phyloP scores from a whole-genome alignment of 2,113 vertebrate species.

The Opisthocomus hoazin region DNA sequence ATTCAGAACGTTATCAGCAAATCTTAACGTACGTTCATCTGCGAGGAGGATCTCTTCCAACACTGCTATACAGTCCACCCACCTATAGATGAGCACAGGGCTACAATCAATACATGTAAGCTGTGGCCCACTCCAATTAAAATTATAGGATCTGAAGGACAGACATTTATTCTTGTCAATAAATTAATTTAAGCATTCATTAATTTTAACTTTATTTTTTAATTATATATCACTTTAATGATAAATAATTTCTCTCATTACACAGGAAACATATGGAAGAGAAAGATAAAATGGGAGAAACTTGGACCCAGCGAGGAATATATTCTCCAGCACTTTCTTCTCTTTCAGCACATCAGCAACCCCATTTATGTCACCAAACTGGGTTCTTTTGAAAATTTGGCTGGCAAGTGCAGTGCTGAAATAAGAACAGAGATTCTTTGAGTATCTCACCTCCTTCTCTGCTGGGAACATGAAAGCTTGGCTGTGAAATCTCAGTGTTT shows the following conservation, averaged over 20 bases:
- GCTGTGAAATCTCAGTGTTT: slow-evolving; percentile 20
- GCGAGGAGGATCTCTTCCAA: background rate
- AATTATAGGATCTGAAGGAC: slow-evolving; percentile 33
- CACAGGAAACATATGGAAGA: slow-evolving; percentile 44
- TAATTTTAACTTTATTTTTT: slow-evolving; percentile 45
- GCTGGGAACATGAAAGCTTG: slow-evolving; percentile 30
- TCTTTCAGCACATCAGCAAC: background rate
- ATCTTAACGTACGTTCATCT: background rate
- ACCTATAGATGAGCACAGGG: background rate
- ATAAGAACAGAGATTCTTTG: slow-evolving; percentile 45
- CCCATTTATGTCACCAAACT: slow-evolving; percentile 34
- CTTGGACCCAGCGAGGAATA: background rate
- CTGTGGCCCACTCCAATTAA: slow-evolving; percentile 33
- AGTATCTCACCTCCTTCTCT: slow-evolving; percentile 49
- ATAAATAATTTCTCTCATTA: slow-evolving; percentile 60
- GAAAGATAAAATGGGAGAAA: slow-evolving; percentile 39
- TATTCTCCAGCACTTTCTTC: background rate
- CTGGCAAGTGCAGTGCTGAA: slow-evolving; percentile 9
- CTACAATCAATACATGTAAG: slow-evolving; percentile 43
- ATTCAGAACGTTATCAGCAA: slow-evolving; percentile 8
- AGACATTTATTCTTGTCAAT: slow-evolving; percentile 57
- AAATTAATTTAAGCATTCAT: slow-evolving; percentile 46
- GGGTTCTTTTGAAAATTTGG: slow-evolving; percentile 17
- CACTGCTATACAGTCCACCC: background rate
- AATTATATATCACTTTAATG: slow-evolving; percentile 42